Evolutionary conservation across 1,140 invertebrate species (phyloP).

Genomic region (Hormaphis cornu): DNA sequence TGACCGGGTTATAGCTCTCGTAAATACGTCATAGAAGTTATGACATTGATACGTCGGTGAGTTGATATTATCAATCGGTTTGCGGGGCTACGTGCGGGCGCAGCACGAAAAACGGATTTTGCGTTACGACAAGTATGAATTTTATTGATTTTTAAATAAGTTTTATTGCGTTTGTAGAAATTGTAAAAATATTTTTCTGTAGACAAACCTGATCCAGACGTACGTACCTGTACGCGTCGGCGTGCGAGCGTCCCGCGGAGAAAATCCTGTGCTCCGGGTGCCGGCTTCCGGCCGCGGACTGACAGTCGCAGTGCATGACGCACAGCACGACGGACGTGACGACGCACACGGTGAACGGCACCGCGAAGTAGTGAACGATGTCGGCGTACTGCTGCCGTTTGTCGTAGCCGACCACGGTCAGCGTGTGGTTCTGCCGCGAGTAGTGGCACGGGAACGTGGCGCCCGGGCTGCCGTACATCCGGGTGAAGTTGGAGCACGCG

Average conservation of each 20-base stretch:
- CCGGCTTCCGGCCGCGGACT: constrained; percentile 48
- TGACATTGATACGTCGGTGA: too few relatives aligned
- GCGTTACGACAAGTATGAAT: too few relatives aligned
- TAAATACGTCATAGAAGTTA: too few relatives aligned
- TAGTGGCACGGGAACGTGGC: constrained; percentile 73
- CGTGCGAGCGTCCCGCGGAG: neutral
- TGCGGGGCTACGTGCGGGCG: too few relatives aligned
- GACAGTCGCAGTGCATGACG: constrained; percentile 73
- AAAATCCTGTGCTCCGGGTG: constrained; percentile 38
- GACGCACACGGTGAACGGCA: constrained; percentile 69
- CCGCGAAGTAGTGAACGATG: constrained; percentile 69
- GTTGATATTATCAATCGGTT: too few relatives aligned
- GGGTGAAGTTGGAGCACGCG: constrained; percentile 73
- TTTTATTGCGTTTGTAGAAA: too few relatives aligned
- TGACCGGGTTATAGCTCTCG: too few relatives aligned
- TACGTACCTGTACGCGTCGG: constrained; percentile 20
- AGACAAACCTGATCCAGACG: too few relatives aligned
- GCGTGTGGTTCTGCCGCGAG: constrained; percentile 66
- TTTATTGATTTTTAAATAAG: too few relatives aligned
- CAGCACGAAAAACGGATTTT: too few relatives aligned
- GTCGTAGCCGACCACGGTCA: constrained; percentile 70
- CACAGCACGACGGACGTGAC: constrained; percentile 71
- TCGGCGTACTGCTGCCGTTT: constrained; percentile 64
- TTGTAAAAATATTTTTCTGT: too few relatives aligned
- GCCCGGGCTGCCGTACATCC: constrained; percentile 62